Evolutionary conservation across 2,888 invertebrate genomes (phyloP).

Genomic region (Rotaria magnacalcarata): DNA sequence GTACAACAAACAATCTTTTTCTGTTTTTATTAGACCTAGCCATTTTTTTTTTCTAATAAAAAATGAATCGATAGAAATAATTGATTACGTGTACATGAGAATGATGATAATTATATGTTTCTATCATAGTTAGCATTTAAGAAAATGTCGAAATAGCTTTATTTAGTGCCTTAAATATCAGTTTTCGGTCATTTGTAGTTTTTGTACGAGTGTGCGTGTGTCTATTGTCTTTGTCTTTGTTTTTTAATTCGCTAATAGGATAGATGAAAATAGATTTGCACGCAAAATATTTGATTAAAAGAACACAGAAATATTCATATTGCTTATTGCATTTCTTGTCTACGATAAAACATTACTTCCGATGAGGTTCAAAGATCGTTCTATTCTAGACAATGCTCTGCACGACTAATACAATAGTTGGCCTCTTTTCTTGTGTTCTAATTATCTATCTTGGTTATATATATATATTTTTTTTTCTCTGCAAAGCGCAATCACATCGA

Average conservation of each 20-base stretch:
- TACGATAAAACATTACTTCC: background rate
- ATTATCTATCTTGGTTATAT: background rate
- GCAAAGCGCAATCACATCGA: background rate
- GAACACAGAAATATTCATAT: background rate
- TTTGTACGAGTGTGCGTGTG: background rate
- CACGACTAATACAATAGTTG: too few species aligned
- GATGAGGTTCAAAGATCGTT: background rate
- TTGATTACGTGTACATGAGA: background rate
- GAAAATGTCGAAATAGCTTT: background rate
- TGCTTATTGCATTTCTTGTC: background rate
- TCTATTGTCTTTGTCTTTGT: background rate
- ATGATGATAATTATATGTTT: background rate
- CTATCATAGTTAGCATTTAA: background rate
- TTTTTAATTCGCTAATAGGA: background rate
- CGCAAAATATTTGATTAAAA: background rate
- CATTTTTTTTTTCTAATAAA: background rate
- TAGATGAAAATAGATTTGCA: background rate
- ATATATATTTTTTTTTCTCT: background rate
- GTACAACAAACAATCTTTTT: background rate
- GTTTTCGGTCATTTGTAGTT: background rate
- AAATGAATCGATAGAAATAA: background rate
- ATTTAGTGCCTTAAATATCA: background rate
- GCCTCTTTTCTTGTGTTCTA: background rate
- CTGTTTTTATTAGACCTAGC: too few species aligned
- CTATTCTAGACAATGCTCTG: too few species aligned